A percentile compares a stretch with the other conserved stretches of the same genome.
phyloP scores from a whole-genome alignment of 1,140 invertebrate species.

The Ceratoteleas bidentatus region DNA sequence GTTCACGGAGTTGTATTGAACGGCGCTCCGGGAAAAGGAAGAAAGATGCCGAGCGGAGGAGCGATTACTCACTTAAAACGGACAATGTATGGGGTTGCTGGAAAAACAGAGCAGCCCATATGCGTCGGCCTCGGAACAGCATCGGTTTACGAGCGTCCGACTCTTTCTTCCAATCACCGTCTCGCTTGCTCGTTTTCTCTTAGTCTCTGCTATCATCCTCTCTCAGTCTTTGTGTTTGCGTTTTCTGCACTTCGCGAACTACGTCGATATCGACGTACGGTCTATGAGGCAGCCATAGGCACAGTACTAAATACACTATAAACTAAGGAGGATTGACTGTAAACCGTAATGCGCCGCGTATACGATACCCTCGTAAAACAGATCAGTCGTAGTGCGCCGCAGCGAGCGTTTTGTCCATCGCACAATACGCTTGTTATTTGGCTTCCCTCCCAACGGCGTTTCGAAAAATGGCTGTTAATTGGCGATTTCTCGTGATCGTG shows the following conservation, averaged over 20 bases:
- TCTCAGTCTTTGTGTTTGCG: constrained; percentile 13
- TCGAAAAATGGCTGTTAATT: constrained; percentile 4
- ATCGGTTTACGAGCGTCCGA: constrained; percentile 48
- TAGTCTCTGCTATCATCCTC: background rate
- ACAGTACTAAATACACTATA: constrained; percentile 71
- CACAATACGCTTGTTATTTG: constrained; percentile 1
- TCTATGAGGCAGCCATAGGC: constrained; percentile 68
- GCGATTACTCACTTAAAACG: constrained; percentile 62
- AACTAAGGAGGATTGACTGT: constrained; percentile 69
- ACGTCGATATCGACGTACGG: constrained; percentile 59
- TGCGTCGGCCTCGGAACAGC: constrained; percentile 33
- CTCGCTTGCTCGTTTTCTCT: constrained; percentile 4
- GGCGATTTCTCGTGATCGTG: background rate
- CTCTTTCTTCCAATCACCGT: constrained; percentile 15
- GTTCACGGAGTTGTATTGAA: constrained; percentile 48
- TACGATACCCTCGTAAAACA: constrained; percentile 49
- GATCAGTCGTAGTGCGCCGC: constrained; percentile 29
- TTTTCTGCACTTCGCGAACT: constrained; percentile 36
- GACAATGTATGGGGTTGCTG: constrained; percentile 62
- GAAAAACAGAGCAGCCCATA: constrained; percentile 54
- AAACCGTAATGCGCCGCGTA: constrained; percentile 65
- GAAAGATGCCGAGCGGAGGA: constrained; percentile 51
- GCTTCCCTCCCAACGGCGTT: background rate
- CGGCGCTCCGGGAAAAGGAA: constrained; percentile 57
- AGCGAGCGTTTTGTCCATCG: constrained; percentile 18